Percentiles rank a stretch among this genome's conserved stretches.
Conservation (phyloP, 2,113 vertebrate species). For the Triplophysa tibetana region DNA sequence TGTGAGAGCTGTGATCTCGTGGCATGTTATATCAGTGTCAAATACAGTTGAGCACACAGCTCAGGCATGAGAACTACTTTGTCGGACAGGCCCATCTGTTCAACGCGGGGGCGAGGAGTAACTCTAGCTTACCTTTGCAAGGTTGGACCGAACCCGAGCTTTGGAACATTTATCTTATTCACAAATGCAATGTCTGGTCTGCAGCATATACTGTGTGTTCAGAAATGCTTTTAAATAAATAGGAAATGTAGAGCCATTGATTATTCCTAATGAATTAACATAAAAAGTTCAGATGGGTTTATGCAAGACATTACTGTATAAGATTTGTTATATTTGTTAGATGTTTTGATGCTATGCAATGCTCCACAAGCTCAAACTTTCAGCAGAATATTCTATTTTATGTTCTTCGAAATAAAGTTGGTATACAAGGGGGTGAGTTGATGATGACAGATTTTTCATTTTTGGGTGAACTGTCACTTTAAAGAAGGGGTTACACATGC, state of each 20-base stretch:
- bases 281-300: too few relatives aligned
- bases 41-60: neutral
- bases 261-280: neutral
- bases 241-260: neutral
- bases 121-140: slow-evolving; percentile 6
- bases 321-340: too few relatives aligned
- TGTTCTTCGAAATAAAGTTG: too few relatives aligned
- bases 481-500: too few relatives aligned
- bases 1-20: slow-evolving; percentile 10
- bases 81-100: slow-evolving; percentile 11
- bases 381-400: too few relatives aligned
- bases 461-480: too few relatives aligned
- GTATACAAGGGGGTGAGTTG: too few relatives aligned
- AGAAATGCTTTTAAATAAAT: neutral
- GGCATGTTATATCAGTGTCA: slow-evolving; percentile 2
- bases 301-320: too few relatives aligned
- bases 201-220: neutral
- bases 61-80: neutral
- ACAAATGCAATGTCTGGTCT: too few relatives aligned
- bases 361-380: too few relatives aligned
- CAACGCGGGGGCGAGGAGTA: neutral
- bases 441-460: too few relatives aligned
- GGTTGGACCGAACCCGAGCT: neutral
- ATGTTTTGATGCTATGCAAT: too few relatives aligned
- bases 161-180: neutral